Conservation (phyloP, 2,797 vertebrate species). For the Pangasius djambal region DNA sequence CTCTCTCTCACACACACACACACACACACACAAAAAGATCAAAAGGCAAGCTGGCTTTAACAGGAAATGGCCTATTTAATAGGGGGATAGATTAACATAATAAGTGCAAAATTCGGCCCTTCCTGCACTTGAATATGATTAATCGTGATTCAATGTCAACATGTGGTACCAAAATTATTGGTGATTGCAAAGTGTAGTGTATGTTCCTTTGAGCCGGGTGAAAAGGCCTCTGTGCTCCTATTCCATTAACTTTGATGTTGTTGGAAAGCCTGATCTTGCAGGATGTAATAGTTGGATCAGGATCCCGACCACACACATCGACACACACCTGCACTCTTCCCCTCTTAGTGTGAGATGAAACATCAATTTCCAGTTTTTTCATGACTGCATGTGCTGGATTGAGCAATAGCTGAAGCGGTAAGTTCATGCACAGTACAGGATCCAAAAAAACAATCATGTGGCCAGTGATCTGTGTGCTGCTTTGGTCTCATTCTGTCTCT, state of each 20-base stretch:
- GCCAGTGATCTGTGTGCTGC: conserved; percentile 36
- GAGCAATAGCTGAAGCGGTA: conserved; percentile 23
- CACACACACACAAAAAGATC: conserved; percentile 32
- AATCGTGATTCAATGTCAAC: conserved; percentile 53
- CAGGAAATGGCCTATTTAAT: conserved; percentile 51
- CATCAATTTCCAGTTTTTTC: conserved; percentile 40
- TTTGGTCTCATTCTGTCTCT: conserved; percentile 39
- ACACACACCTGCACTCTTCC: conserved; percentile 46
- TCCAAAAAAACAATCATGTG: conserved; percentile 29
- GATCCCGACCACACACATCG: conserved; percentile 33
- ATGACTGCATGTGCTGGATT: conserved; percentile 34
- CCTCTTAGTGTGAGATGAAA: conserved; percentile 29
- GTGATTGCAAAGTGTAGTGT: conserved; percentile 37
- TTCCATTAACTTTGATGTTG: conserved; percentile 52
- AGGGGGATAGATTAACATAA: conserved; percentile 50
- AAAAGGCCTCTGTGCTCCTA: conserved; percentile 25
- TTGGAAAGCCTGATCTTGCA: conserved; percentile 45
- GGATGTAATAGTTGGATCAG: conserved; percentile 54
- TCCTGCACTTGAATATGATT: conserved; percentile 40
- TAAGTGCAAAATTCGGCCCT: conserved; percentile 34
- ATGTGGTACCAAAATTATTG: conserved; percentile 37
- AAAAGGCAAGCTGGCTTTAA: conserved; percentile 49
- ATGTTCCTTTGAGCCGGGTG: conserved; percentile 37
- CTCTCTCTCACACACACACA: conserved; percentile 16
- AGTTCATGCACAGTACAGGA: conserved; percentile 16